Base-by-base conservation (phyloP, 2,113 vertebrate species). In the Sylvilagus bachmani region DNA sequence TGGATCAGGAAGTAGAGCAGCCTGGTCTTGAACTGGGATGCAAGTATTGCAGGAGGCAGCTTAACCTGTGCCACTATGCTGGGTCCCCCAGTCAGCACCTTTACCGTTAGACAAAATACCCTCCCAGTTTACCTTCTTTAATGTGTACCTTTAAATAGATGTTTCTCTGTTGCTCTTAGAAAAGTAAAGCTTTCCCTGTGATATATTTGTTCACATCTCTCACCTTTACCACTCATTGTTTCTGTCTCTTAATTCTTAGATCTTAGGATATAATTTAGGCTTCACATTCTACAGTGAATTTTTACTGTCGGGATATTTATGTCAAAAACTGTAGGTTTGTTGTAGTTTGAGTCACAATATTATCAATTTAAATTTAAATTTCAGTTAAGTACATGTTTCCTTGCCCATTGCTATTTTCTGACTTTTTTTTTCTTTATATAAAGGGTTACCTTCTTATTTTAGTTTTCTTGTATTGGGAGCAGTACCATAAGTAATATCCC, bases 381-480 rank as follows among this genome's bases (percentile, higher is more conserved):
- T 85, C 5, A 44, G 14, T 71, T 79, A 64, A 44, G 44, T 5
- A 38, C 10, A 10, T 81, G 49, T 74, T 44, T 90, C 53, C 53
- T 49, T 77, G 44, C 61, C 85, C 64, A 64, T 44, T 94, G 38
- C 27, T 22, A 5, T 64, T 90, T 69, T 71, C 79, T 90, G 24
- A 77, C 13, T 51, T 53, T 10, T 36, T 75, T 58, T 89, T 61
- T 77, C 5, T 77, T 73, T 67, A 17, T 51, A 29, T 64, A 79
- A 74, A 55, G 27, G 6, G n/a, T 88, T 90, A 86, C 62, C 10
- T 73, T 88, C 14, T 87, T 67, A n/a, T 38, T 84, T 51, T 71
- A 79, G 53, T 85, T 62, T 90, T 73, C 19, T 78, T 94, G 67
- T 86, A 6, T 83, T 90, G 55, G 44, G 77, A 85, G 10, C 27